Evolutionary conservation across 2,888 invertebrate species (phyloP), one percentile per base, ranked within the genome.

Genomic region (Pocota personata): DNA sequence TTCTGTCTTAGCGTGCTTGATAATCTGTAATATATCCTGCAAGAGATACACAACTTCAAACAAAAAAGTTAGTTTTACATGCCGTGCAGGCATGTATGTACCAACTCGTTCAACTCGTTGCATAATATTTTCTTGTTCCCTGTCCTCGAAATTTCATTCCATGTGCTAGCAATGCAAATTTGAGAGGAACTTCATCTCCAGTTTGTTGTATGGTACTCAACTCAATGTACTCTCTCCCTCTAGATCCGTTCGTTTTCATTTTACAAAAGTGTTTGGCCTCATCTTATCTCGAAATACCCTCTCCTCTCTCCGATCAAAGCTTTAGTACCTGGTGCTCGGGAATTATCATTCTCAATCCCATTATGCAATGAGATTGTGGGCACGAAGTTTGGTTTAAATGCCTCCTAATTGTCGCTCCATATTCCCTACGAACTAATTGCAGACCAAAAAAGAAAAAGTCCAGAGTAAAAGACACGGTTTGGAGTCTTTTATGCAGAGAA

Each of bases 11-110:
- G 32, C 24, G 60, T 50, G 19, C 40, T 30, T 40, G 62, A 69
- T 82, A 69, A 82, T 82, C 76, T 55, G 43, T 46, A 55, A 69
- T 62, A 76, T 64, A 82, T 76, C 69, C 55, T 30, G 55, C 46
- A 69, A 69, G 57, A 82, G 76, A 69, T 69, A 82, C 76, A 69
- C 73, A 73, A 60, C 66, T 66, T 43, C n/a, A 35, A 48, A 79
- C 79, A 79, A 73, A 58, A 50, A 40, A 46, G 57, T 52, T 67
- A 60, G 58, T 67, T 69, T 55, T 37, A 75, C 75, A 60, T 75
- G 35, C 66, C 57, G 21, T 21, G 7, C 14, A 12, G n/a, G 27
- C 5, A 21, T 3, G 7, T 19, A 35, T 52, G 14, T 12, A 16
- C 55, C 32, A 69, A n/a, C 16, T 12, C 10, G 19, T 21, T 27